phyloP scores from a whole-genome alignment of 2,113 vertebrate genomes.

The Ptilonorhynchus violaceus region DNA sequence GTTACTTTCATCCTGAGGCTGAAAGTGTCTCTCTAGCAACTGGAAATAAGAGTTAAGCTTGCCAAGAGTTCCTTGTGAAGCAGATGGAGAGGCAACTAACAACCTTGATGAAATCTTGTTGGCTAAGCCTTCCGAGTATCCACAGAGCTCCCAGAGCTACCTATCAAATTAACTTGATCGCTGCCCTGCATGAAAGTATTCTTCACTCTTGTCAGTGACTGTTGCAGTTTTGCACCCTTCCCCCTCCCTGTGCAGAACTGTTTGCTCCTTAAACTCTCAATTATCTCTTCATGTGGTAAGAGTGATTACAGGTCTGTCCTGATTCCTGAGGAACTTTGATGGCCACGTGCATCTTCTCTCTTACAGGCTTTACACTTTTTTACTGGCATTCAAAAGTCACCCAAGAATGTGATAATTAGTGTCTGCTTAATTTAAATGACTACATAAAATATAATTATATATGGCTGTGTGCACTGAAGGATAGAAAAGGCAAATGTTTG shows the following conservation, averaged over 20 bases:
- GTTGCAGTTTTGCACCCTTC: neutral
- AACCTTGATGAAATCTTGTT: constrained; percentile 46
- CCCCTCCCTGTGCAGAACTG: neutral
- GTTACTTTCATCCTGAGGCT: constrained; percentile 27
- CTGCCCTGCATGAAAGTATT: neutral
- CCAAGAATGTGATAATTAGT: neutral
- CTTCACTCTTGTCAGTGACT: neutral
- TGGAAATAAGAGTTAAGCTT: constrained; percentile 22
- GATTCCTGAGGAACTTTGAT: neutral
- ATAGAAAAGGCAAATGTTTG: neutral
- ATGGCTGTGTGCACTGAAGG: neutral
- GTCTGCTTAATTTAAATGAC: neutral
- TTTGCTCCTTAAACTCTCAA: neutral
- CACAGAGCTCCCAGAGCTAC: neutral
- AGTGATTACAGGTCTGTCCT: neutral
- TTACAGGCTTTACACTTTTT: neutral
- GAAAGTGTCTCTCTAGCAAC: constrained; percentile 39
- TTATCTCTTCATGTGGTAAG: neutral
- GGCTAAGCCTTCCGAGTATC: neutral
- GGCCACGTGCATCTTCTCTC: neutral
- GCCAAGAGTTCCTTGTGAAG: constrained; percentile 22
- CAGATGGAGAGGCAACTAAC: neutral
- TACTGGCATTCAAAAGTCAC: neutral
- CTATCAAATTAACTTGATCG: neutral
- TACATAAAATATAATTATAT: neutral